Conservation (phyloP, 2,888 invertebrate species). For the Serrognathus titanus region DNA sequence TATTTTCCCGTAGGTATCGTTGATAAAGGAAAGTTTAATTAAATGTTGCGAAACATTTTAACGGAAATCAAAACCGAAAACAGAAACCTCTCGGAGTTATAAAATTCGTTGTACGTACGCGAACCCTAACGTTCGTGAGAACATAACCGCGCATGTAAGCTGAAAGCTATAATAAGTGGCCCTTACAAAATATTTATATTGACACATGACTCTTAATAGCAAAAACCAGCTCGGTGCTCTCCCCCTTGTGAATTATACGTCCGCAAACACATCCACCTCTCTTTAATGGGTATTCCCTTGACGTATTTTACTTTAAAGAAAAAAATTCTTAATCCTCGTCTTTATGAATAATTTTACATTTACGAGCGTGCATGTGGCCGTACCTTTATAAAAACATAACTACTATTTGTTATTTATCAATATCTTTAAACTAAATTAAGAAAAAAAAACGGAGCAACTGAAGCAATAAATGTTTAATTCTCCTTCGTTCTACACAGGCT, state of each 20-base stretch:
- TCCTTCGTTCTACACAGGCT: not conserved
- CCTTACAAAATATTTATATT: constrained; percentile 48
- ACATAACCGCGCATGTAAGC: constrained; percentile 40
- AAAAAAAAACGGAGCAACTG: not conserved
- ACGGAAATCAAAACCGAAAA: no score
- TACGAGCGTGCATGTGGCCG: no score
- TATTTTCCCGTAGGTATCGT: not conserved
- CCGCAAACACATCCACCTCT: constrained; percentile 8
- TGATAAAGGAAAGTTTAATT: constrained; percentile 13
- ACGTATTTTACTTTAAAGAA: not conserved
- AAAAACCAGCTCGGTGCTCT: constrained; percentile 24
- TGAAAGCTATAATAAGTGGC: constrained; percentile 39
- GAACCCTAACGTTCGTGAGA: constrained; percentile 47
- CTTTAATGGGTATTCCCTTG: constrained; percentile 3
- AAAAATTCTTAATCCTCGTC: constrained; percentile 18
- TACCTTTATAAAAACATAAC: no score
- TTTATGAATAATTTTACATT: constrained; percentile 16
- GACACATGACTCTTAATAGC: constrained; percentile 45
- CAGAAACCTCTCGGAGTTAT: no score
- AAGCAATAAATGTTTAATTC: not conserved
- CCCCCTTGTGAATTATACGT: constrained; percentile 14
- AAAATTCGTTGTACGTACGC: no score
- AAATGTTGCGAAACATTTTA: no score
- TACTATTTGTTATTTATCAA: no score
- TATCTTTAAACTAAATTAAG: no score